Evolutionary conservation across 2,113 vertebrate species (phyloP), one percentile per base, ranked within the genome.

Genomic region (Gambusia affinis): DNA sequence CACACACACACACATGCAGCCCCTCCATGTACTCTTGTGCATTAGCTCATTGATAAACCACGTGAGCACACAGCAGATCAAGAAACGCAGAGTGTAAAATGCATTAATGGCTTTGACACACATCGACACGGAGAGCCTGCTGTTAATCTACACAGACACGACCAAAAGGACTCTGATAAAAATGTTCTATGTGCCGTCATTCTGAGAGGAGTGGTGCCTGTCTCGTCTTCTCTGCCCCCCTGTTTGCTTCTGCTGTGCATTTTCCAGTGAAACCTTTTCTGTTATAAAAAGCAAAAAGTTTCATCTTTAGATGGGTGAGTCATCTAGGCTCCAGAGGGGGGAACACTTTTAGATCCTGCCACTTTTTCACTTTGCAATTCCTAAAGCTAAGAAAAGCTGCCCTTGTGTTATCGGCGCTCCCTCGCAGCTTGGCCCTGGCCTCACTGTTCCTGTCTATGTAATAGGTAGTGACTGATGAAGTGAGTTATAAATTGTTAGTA

Each of bases 11-110:
- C 33, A 35, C 33, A 35, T 8, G 66, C 31, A 79, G 72, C 64
- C 72, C 31, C 51, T 80, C 76, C 67, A 69, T 83, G 80, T 80
- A 81, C 86, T 83, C 85, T 64, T 54, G 79, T 82, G 76, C 82
- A 74, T 88, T 84, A 78, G 54, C 76, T 71, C 79, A 35, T 79
- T 73, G 72, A 68, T 67, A 79, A 80, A 80, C 67, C 70, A 78
- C 29, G 37, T 22, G 65, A 76, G 78, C 4, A 24, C 61, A 4
- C 30, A 7, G 67, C 64, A 51, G 33, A 39, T 71, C 27, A 33
- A 64, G 76, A 72, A 54, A 19, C 60, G 78, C 28, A 1, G 31
- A 31, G 70, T 4, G 72, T 60, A 66, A 87, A 88, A 79, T 8
- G 72, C 44, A 60, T 28, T 81, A 79, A 78, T 75, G 83, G 70